Base-by-base conservation (phyloP, 2,797 vertebrate species). In the Holocentrus rufus region DNA sequence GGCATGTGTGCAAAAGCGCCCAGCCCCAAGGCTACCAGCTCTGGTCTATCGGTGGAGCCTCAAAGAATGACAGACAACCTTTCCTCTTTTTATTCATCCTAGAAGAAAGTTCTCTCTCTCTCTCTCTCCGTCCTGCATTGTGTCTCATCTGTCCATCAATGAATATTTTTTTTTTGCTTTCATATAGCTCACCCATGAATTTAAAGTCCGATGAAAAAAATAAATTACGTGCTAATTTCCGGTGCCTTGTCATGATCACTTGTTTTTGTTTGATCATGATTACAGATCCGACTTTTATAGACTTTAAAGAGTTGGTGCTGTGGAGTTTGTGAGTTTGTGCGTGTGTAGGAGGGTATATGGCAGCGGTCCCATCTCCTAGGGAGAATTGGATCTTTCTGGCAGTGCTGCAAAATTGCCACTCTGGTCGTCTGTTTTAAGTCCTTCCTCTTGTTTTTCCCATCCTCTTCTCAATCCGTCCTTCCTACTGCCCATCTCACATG, bases 291-390 rank as follows among this genome's bases (percentile, higher is more conserved):
- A 20, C 56, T 61, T n/a, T 68, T 75, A 1, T 34, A 17, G 53
- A 76, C 71, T 80, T 77, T 39, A 27, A 52, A 50, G 53, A 80
- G 61, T 86, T 79, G 65, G 50, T 58, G 54, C 46, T 73, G 64
- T 82, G 34, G 25, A 31, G 54, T 31, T 14, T 56, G 57, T 36
- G 57, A 42, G 34, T 76, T 64, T 69, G 47, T 73, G 58, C 54
- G 73, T 77, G 85, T 77, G 87, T 88, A 57, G 86, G 88, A 86
- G 87, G 71, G 4, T 58, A 66, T 72, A 82, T 91, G 90, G 85
- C 87, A 72, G 63, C n/a, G 50, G 72, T 88, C 86, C 87, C 49
- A 18, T 63, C 85, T 86, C 88, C 77, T 62, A 82, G 53, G 72
- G 83, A 60, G 77, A 87, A 83, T 72, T 72, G 60, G 76, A 84